Base-by-base conservation (phyloP, 2,113 vertebrate genomes). In the Hirundichthys speculiger region DNA sequence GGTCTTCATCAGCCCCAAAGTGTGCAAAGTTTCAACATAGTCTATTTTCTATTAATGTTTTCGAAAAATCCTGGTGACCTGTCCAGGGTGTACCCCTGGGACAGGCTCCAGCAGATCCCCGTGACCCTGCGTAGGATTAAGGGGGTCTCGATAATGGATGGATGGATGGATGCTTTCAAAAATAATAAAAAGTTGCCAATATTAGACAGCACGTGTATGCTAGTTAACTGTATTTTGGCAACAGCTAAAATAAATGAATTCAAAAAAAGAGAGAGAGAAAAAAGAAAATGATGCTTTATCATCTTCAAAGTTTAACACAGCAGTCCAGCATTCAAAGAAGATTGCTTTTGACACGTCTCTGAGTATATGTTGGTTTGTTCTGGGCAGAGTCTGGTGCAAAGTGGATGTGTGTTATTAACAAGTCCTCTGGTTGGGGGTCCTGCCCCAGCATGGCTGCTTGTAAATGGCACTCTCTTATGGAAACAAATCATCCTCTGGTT, bases 381-480 rank as follows among this genome's bases (percentile, higher is more conserved):
- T 87, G 86, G 82, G 82, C 77, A 86, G 81, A 85, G 85, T 91
- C 87, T 90, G 88, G 84, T 90, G 89, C 64, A 69, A 87, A 86
- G 86, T 92, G 88, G 85, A 92, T 89, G 77, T 83, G 84, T 73
- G 80, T 80, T 88, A 85, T 92, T 91, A 90, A 87, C 88, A 82
- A 90, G 87, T 80, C 77, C 79, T 83, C 84, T 64, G 65, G 83
- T 86, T 60, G 79, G 70, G 30, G 77, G 88, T 83, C 87, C 85
- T 82, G 74, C 88, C 88, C 80, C 86, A 91, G 89, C 89, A 86
- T 70, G 89, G 77, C 84, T 89, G 79, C 91, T 89, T 88, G 91
- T 90, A 91, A 92, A 92, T 91, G 88, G 86, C 46, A 78, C 77
- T 86, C 84, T 91, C 88, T 89, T 91, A 88, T 86, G 78, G 86